phyloP scores from a whole-genome alignment of 2,888 invertebrate genomes.

The Sclerodermus sp. region DNA sequence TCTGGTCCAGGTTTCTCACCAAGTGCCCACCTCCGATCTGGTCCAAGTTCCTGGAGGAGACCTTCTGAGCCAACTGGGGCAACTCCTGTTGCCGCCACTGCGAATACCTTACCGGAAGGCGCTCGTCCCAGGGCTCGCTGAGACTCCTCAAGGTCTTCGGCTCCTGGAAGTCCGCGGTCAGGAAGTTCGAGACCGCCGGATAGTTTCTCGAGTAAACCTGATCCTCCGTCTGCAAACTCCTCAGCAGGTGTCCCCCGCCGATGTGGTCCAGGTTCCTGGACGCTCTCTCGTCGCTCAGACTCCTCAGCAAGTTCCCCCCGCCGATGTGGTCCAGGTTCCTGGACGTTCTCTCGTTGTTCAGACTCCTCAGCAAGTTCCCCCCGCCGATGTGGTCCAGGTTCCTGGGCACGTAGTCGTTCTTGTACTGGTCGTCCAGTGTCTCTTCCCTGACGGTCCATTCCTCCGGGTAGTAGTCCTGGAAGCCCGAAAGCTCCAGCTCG shows the following conservation, averaged over 20 bases:
- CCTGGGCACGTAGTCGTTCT: constrained; percentile 58
- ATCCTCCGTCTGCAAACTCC: too few relatives aligned
- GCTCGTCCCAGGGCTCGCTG: too few relatives aligned
- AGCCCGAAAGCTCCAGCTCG: too few relatives aligned
- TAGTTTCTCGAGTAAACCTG: too few relatives aligned
- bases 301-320: constrained; percentile 7
- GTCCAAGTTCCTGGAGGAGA: constrained; percentile 28
- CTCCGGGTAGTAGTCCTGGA: neutral
- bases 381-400: constrained; percentile 27
- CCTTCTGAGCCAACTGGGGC: too few relatives aligned
- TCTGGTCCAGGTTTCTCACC: constrained; percentile 47
- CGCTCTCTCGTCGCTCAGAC: too few relatives aligned
- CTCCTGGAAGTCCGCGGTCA: too few relatives aligned
- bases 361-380: constrained; percentile 6
- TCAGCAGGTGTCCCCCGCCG: constrained; percentile 4
- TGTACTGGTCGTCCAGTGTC: constrained; percentile 57
- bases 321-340: constrained; percentile 1
- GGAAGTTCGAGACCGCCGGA: too few relatives aligned
- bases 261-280: constrained; percentile 1
- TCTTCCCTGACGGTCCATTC: constrained; percentile 41
- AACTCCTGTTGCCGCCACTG: too few relatives aligned
- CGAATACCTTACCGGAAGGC: too few relatives aligned
- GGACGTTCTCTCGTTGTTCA: too few relatives aligned
- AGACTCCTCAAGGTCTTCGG: too few relatives aligned
- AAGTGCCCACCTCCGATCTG: constrained; percentile 40